Evolutionary conservation across 2,113 vertebrate species (phyloP).

Genomic region (Reinhardtius hippoglossoides): DNA sequence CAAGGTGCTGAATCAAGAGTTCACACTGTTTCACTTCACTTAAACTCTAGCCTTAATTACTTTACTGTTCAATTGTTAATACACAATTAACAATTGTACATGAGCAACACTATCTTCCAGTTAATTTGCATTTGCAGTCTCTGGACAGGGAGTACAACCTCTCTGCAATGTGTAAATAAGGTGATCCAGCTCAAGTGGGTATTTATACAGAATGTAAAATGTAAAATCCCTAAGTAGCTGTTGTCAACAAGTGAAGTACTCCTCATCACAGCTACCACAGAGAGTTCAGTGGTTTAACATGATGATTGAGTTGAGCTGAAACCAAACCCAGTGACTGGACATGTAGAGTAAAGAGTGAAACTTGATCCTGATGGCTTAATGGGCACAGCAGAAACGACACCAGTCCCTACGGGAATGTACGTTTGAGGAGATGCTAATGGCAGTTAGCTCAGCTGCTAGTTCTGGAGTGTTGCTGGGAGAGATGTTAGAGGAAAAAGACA

Average conservation of each 20-base stretch:
- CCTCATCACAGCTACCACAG: neutral
- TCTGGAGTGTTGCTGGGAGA: neutral
- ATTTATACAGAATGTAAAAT: slow-evolving; percentile 6
- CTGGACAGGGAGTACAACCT: neutral
- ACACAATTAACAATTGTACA: neutral
- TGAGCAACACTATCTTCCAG: neutral
- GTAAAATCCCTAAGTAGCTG: neutral
- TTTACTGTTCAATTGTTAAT: neutral
- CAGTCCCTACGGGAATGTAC: neutral
- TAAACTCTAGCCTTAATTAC: neutral
- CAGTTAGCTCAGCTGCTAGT: slow-evolving; percentile 22
- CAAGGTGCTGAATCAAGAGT: neutral
- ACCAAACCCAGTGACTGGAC: neutral
- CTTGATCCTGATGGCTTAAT: slow-evolving; percentile 11
- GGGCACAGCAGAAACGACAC: slow-evolving; percentile 13
- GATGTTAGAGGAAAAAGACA: slow-evolving; percentile 9
- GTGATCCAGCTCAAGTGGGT: neutral
- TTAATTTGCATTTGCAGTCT: neutral
- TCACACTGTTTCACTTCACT: neutral
- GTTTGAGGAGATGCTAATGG: slow-evolving; percentile 26
- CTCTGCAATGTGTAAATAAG: neutral
- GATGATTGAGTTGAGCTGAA: neutral
- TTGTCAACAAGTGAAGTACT: neutral
- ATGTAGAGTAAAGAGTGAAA: neutral
- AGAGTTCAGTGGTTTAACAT: neutral